A percentile compares a stretch with the other conserved stretches of the same genome.
phyloP scores from a whole-genome alignment of 2,888 invertebrate species.

The Protophormia terraenovae region DNA sequence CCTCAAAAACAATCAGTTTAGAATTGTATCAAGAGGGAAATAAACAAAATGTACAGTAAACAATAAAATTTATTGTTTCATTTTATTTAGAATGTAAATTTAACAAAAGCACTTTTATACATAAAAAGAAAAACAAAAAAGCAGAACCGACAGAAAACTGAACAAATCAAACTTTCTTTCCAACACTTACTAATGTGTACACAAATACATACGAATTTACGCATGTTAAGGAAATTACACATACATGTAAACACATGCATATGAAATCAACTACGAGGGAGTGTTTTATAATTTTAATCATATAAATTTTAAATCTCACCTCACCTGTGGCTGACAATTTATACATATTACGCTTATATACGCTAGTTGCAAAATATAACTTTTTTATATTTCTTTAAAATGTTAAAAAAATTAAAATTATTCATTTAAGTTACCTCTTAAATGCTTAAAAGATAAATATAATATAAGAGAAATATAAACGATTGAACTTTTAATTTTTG shows the following conservation, averaged over 20 bases:
- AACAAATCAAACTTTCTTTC: slow-evolving; percentile 52
- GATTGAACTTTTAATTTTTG: no score
- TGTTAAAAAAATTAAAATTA: no score
- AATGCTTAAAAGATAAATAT: no score
- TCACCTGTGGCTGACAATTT: no score
- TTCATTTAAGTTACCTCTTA: no score
- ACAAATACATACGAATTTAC: not conserved
- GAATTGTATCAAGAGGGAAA: slow-evolving; percentile 65
- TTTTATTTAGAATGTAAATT: slow-evolving; percentile 66
- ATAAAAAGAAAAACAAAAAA: not conserved
- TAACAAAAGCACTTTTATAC: slow-evolving; percentile 45
- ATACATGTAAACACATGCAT: not conserved
- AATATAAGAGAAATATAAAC: no score
- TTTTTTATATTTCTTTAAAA: no score
- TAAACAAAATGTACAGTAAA: slow-evolving; percentile 64
- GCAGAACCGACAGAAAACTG: not conserved
- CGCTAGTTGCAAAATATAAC: no score
- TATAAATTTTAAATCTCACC: no score
- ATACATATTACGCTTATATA: no score
- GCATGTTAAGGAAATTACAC: not conserved
- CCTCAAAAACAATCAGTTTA: slow-evolving; percentile 59
- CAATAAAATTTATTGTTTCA: slow-evolving; percentile 68
- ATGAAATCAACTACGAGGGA: not conserved
- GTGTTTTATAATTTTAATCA: no score
- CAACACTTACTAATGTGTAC: not conserved